These are phyloP conservation scores for Regulus satrapa DNA, from an alignment of 2,113 vertebrate species.

Conservation along the genomic window DNA sequence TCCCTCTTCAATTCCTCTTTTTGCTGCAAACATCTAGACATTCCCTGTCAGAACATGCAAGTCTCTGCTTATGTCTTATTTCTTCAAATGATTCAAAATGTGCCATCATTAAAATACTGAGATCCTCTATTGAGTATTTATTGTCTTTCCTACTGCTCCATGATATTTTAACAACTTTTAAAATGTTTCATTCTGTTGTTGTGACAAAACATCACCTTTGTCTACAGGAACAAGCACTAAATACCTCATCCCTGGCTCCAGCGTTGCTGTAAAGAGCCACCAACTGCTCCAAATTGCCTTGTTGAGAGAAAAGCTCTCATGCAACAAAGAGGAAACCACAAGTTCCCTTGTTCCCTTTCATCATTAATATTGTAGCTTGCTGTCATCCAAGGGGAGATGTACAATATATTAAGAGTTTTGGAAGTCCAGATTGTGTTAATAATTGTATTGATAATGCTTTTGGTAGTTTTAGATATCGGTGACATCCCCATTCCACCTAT, in stretches of 20 bases:
- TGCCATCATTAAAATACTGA: background rate
- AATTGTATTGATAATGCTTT: background rate
- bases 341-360: background rate
- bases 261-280: background rate
- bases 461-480: background rate
- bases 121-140: background rate
- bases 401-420: background rate
- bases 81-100: conserved; percentile 1
- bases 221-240: background rate
- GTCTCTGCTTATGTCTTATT: background rate
- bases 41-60: background rate
- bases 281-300: background rate
- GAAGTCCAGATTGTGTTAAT: background rate
- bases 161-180: background rate
- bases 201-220: background rate
- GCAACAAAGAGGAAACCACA: background rate
- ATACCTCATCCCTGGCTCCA: background rate
- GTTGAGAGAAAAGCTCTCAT: background rate
- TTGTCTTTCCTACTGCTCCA: background rate
- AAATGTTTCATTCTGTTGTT: background rate
- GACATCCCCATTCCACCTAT: background rate
- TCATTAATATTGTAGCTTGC: background rate
- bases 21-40: background rate
- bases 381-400: background rate
- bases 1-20: background rate